Evolutionary conservation across 2,113 vertebrate species (phyloP).

Genomic region (Panurus biarmicus): DNA sequence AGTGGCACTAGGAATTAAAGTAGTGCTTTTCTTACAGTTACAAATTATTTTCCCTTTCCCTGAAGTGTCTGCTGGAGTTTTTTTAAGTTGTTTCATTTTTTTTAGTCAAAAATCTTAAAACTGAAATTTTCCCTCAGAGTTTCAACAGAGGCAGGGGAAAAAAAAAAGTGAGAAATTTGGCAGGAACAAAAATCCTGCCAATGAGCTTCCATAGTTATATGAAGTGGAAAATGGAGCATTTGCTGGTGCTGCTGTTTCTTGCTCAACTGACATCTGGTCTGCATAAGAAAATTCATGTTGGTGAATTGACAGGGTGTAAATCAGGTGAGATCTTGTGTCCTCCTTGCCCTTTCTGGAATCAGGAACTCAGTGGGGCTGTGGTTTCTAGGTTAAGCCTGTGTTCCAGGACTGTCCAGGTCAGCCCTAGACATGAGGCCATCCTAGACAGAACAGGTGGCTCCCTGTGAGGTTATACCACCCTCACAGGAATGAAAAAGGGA

Average conservation of each 20-base stretch:
- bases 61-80: background rate
- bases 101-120: constrained; percentile 6
- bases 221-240: background rate
- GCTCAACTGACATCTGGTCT: background rate
- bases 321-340: background rate
- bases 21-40: background rate
- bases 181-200: background rate
- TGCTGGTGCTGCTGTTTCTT: constrained; percentile 11
- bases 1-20: background rate
- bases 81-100: background rate
- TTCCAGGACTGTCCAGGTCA: background rate
- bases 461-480: background rate
- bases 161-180: background rate
- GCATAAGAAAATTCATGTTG: background rate
- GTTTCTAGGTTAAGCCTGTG: background rate
- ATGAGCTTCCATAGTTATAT: background rate
- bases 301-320: background rate
- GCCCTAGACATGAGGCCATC: background rate
- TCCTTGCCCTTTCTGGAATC: background rate
- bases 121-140: background rate
- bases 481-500: background rate
- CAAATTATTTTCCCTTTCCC: background rate
- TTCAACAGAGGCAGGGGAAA: background rate
- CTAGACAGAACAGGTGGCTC: background rate
- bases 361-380: background rate